Evolutionary conservation across 2,888 invertebrate species (phyloP).

Genomic region (Coecobrya sp.): DNA sequence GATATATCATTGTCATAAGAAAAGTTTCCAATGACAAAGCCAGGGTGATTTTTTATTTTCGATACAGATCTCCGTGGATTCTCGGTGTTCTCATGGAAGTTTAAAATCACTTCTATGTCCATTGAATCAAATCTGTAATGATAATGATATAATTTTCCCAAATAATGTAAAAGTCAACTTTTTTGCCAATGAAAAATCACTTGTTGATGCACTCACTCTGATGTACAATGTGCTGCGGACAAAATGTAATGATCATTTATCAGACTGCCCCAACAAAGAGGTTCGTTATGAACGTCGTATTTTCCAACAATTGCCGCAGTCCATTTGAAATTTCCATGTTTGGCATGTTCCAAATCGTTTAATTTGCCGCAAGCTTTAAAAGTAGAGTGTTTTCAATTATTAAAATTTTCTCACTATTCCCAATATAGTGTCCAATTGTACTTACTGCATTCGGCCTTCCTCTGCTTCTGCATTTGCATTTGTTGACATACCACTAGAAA

Average conservation of each 20-base stretch:
- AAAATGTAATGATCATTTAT: conserved; percentile 79
- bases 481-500: background rate
- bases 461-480: background rate
- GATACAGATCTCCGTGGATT: conserved; percentile 70
- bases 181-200: background rate
- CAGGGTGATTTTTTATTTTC: conserved; percentile 80
- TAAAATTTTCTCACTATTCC: background rate
- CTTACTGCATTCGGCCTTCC: conserved; percentile 69
- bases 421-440: background rate
- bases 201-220: conserved; percentile 61
- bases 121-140: conserved; percentile 73
- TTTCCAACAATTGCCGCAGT: conserved; percentile 75
- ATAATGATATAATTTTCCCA: too few relatives aligned
- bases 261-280: conserved; percentile 78
- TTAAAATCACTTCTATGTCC: conserved; percentile 77
- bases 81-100: conserved; percentile 40
- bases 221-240: conserved; percentile 73
- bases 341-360: conserved; percentile 67
- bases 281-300: conserved; percentile 74
- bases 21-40: conserved; percentile 65
- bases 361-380: conserved; percentile 75
- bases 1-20: conserved; percentile 82
- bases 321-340: conserved; percentile 80
- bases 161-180: too few relatives aligned
- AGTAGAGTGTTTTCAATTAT: background rate